Conservation (phyloP, 2,888 invertebrate species). For the Lochmaea capreae region DNA sequence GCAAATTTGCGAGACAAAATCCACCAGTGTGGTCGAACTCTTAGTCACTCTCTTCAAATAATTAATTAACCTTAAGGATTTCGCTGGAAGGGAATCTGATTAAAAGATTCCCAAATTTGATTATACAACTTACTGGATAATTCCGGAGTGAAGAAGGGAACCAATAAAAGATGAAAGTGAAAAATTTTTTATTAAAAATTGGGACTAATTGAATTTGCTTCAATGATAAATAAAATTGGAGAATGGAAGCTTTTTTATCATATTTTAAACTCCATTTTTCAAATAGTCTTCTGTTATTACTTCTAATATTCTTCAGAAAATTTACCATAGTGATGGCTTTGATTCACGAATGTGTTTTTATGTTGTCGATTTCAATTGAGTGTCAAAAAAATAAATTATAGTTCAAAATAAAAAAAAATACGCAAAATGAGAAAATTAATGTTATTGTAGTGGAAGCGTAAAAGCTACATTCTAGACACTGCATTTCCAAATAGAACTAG, state of each 20-base stretch:
- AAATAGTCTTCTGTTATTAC: not conserved
- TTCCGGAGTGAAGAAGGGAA: slow-evolving; percentile 26
- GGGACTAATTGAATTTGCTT: slow-evolving; percentile 10
- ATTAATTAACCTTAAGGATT: slow-evolving; percentile 46
- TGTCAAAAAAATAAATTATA: no score
- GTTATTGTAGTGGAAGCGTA: no score
- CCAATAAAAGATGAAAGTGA: slow-evolving; percentile 22
- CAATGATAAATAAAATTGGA: slow-evolving; percentile 27
- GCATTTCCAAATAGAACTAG: no score
- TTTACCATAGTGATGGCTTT: no score
- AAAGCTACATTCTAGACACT: no score
- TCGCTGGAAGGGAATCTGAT: slow-evolving; percentile 45
- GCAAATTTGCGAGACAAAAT: not conserved
- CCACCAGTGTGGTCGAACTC: not conserved
- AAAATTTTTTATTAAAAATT: slow-evolving; percentile 39
- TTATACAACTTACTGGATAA: slow-evolving; percentile 49
- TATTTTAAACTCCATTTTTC: no score
- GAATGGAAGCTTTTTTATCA: not conserved
- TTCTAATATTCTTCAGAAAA: no score
- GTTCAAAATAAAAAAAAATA: no score
- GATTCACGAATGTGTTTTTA: no score
- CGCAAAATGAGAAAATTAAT: no score
- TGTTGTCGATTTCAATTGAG: no score
- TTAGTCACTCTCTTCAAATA: slow-evolving; percentile 35
- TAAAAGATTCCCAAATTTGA: slow-evolving; percentile 55